Percentiles rank a stretch among this genome's conserved stretches.
phyloP scores from a whole-genome alignment of 2,113 vertebrate genomes.

The Microtus pennsylvanicus region DNA sequence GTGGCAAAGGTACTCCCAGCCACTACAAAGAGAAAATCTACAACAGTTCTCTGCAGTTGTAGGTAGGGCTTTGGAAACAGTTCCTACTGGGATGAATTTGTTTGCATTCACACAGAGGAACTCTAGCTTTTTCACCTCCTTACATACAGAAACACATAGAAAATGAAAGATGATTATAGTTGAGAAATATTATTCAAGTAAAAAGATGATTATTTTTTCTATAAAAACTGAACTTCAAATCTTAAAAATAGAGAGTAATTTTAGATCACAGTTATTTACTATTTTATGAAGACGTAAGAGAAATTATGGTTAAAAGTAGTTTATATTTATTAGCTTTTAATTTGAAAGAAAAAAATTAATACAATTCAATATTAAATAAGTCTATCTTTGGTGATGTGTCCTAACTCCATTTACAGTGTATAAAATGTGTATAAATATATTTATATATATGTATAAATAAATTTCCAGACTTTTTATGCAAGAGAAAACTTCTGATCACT shows the following conservation, averaged over 20 bases:
- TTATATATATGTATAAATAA: background rate
- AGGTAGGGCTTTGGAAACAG: background rate
- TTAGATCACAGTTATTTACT: background rate
- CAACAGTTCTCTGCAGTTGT: background rate
- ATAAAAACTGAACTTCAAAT: background rate
- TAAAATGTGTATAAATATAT: background rate
- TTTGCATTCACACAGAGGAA: background rate
- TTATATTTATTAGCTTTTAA: background rate
- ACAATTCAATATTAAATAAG: conserved; percentile 9
- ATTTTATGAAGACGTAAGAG: conserved; percentile 29
- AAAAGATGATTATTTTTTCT: background rate
- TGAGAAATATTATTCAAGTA: background rate
- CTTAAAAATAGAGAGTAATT: background rate
- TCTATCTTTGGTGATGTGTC: background rate
- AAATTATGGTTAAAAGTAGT: background rate
- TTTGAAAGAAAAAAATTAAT: background rate
- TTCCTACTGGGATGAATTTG: conserved; percentile 18
- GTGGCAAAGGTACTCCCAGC: background rate
- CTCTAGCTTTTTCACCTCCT: background rate
- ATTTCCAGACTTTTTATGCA: background rate
- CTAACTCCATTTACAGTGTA: background rate
- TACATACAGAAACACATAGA: background rate
- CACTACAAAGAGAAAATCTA: background rate
- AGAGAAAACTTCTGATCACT: background rate
- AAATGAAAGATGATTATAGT: conserved; percentile 20